Percentiles rank a stretch among this genome's conserved stretches.
Evolutionary conservation across 2,113 vertebrate genomes (phyloP).

Genomic region (Hippocampus barbouri): DNA sequence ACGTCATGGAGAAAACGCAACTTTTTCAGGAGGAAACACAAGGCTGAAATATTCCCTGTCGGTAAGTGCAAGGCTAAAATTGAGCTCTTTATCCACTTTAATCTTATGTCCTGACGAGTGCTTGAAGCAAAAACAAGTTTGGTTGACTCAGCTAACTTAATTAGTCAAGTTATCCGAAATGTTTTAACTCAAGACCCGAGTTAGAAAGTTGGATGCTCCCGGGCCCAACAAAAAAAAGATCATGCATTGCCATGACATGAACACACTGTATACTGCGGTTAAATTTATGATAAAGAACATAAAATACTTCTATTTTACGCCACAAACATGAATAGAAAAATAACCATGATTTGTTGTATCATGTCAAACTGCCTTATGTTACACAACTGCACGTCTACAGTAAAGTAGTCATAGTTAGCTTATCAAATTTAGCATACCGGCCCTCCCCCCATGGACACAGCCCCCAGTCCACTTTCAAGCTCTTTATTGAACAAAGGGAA

Average conservation of each 20-base stretch:
- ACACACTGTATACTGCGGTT: no score
- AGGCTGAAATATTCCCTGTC: conserved; percentile 33
- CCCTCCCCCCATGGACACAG: no score
- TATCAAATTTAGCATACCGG: no score
- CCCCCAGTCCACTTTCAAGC: no score
- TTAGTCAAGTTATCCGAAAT: not conserved
- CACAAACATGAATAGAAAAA: no score
- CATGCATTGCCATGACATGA: no score
- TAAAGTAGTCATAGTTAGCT: no score
- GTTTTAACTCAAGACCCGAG: not conserved
- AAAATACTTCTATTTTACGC: not conserved
- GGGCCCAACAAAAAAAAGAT: not conserved
- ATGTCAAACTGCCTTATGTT: no score
- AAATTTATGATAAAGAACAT: not conserved
- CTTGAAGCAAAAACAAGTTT: not conserved
- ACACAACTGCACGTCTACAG: no score
- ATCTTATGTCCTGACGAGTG: not conserved
- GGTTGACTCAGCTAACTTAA: not conserved
- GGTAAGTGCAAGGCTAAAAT: conserved; percentile 50
- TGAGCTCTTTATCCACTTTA: not conserved
- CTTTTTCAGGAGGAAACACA: conserved; percentile 61
- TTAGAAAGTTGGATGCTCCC: not conserved
- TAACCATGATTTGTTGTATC: no score
- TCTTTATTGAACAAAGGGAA: no score
- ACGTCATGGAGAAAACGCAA: conserved; percentile 62